Evolutionary conservation across 1,140 invertebrate genomes (phyloP), one percentile per base, ranked within the genome.

Genomic region (Drosophila takahashii): DNA sequence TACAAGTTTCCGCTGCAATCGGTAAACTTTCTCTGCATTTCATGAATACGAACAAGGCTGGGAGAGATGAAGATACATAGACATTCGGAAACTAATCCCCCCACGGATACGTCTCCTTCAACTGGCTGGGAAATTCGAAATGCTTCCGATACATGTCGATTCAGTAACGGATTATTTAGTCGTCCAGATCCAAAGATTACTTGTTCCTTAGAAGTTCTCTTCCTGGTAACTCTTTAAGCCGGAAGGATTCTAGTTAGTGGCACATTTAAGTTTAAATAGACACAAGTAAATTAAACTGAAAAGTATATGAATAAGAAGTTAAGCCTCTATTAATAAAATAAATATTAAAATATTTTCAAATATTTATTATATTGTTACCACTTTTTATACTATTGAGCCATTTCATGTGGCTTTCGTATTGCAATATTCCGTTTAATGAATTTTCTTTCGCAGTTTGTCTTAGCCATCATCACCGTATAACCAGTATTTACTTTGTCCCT

Each of bases 1-100:
- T 44, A 64, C 44, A 51, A 67, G 59, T 42, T 67, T 32, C 60
- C 53, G 60, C 16, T 67, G 64, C 64, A 67, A 27, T 61, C 34
- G 64, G 59, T 34, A 42, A 64, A 67, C 44, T 67, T 58, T 67
- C 26, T 39, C 50, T 56, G 62, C 50, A 69, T 69, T 69, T 47
- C 62, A 47, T 69, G 66, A 69, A 69, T 69, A 69, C 62, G 56
- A 69, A 69, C 64, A 70, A 69, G 48, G 16, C 13, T 9, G 13
- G 4, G 16, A 8, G 10, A 44, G 48, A 18, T 37, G 34, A 37
- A 70, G 62, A 67, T 53, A 66, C 32, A 42, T n/a, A 22, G 27
- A n/a, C 66, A 39, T 54, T 47, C 41, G 42, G 32, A 32, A 45
- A 56, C 26, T 70, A 70, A 56, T 64, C 64, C 58, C 10, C 44